Base-by-base conservation (phyloP, 1,140 invertebrate species). In the Halesus radiatus region DNA sequence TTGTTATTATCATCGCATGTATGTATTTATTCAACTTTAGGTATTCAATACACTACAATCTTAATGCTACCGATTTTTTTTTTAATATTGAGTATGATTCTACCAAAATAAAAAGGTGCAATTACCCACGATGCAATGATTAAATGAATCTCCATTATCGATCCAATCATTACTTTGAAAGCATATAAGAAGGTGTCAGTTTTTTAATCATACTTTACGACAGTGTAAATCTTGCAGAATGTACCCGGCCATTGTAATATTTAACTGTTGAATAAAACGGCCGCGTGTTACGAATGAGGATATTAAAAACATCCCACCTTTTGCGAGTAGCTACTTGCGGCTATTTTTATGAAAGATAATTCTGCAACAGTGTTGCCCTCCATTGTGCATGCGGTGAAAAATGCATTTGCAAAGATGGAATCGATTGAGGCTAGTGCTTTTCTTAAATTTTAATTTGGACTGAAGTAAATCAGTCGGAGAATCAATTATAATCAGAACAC, bases 271-370 rank as follows among this genome's bases (percentile, higher is more conserved):
- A 8, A 22, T 56, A 22, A 56, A 56, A 56, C 54, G 54, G 54
- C 54, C n/a, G 60, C 23, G 60, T 29, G 20, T 29, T 29, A 29
- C 60, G 23, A 22, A 29, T 13, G 20, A 64, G 23, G 20, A 64
- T 26, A 64, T 64, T 64, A 64, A 64, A n/a, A 64, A 13, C 37
- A 23, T 64, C 23, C 60, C 18, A 16, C 60, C 23, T 64, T 29
- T 1, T 64, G 37, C 37, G 10, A 45, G 37, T 45, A 45, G 8
- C 8, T 45, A 45, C 10, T 64, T 26, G 60, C 60, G 60, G 60
- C 60, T 23, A 64, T 64, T 64, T 64, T 64, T 64, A 64, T 64
- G 60, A 64, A 64, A 64, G 60, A 64, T 64, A 64, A 64, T 64
- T 16, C 23, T 18, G 60, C 60, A 64, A 64, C 60, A 64, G 15